phyloP scores from a whole-genome alignment of 2,888 invertebrate species.

The Agriopis aurantiaria region DNA sequence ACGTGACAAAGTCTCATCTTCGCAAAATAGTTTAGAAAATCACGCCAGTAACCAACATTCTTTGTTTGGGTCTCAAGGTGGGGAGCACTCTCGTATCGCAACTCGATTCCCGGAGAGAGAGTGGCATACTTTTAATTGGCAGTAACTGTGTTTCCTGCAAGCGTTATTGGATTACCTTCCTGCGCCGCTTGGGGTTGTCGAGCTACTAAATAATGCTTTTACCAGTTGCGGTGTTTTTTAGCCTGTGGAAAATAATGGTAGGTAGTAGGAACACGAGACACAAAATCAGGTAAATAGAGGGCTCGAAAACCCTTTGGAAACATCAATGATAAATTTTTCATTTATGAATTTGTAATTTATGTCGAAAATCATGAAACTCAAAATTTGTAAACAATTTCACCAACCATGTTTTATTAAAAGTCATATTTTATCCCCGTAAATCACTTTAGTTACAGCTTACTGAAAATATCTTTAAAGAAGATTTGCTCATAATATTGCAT shows the following conservation, averaged over 20 bases:
- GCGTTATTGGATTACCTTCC: constrained; percentile 81
- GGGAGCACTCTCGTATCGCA: constrained; percentile 57
- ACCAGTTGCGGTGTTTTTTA: constrained; percentile 41
- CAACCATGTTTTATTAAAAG: not conserved
- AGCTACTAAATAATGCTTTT: constrained; percentile 62
- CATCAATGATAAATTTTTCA: too few species aligned
- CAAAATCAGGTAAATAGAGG: not conserved
- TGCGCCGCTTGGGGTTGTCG: constrained; percentile 66
- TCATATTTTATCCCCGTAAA: constrained; percentile 10
- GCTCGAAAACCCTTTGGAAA: too few species aligned
- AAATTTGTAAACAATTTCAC: not conserved
- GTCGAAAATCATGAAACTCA: too few species aligned
- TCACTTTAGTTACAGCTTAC: constrained; percentile 15
- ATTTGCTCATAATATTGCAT: constrained; percentile 22
- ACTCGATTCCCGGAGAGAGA: constrained; percentile 80
- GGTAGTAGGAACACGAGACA: not conserved
- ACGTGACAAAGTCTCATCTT: too few species aligned
- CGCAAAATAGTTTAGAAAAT: constrained; percentile 12
- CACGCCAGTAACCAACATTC: constrained; percentile 51
- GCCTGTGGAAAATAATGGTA: constrained; percentile 20
- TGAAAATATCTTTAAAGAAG: constrained; percentile 17
- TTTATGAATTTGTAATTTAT: not conserved
- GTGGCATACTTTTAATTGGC: constrained; percentile 85
- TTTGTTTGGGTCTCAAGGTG: constrained; percentile 75
- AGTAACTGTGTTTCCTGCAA: constrained; percentile 84